phyloP scores from a whole-genome alignment of 2,888 invertebrate species.

The Apotomis capreana region DNA sequence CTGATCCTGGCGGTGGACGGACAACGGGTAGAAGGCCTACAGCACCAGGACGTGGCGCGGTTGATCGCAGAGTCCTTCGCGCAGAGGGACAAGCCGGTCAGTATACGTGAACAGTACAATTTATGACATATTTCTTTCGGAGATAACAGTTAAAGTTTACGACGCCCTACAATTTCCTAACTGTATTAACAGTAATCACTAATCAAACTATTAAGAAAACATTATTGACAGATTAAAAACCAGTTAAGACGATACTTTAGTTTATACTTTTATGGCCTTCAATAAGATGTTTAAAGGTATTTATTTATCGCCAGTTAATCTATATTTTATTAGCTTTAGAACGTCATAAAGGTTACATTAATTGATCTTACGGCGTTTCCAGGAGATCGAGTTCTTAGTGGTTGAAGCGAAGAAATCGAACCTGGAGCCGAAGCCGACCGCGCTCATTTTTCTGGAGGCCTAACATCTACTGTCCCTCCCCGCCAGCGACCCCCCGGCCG shows the following conservation, averaged over 20 bases:
- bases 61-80: constrained; percentile 97
- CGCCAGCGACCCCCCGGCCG: constrained; percentile 89
- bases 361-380: constrained; percentile 52
- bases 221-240: not conserved
- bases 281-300: not conserved
- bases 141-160: no score
- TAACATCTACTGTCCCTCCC: constrained; percentile 95
- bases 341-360: not conserved
- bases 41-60: constrained; percentile 95
- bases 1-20: constrained; percentile 96
- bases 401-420: constrained; percentile 96
- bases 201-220: not conserved
- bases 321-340: not conserved
- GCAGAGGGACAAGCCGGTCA: constrained; percentile 88
- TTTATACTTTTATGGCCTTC: not conserved
- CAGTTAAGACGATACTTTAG: not conserved
- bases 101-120: constrained; percentile 25
- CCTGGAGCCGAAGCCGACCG: constrained; percentile 95
- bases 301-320: not conserved
- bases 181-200: not conserved
- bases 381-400: constrained; percentile 96
- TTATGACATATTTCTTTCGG: no score
- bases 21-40: constrained; percentile 89
- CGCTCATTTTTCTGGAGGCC: constrained; percentile 95
- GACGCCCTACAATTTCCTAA: no score